Percentiles rank a stretch among this genome's conserved stretches.
Conservation (phyloP, 1,140 invertebrate genomes). For the Papilio glaucus region DNA sequence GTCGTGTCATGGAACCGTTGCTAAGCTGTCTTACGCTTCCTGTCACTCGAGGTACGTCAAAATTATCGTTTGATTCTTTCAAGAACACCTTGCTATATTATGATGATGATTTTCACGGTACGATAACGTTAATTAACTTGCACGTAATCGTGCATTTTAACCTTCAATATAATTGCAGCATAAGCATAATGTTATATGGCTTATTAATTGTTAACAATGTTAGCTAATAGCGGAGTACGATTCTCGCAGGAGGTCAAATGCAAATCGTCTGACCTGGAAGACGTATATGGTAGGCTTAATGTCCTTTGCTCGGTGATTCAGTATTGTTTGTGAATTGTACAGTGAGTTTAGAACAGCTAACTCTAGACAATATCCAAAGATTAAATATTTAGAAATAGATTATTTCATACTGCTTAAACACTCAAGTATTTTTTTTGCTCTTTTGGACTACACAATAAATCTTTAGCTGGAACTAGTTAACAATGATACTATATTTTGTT, state of each 20-base stretch:
- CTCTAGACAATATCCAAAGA: background rate
- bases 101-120: conserved; percentile 9
- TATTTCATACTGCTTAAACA: background rate
- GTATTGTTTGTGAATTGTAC: conserved; percentile 31
- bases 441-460: background rate
- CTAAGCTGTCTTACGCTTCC: background rate
- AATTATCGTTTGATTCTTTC: conserved; percentile 17
- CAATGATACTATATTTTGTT: background rate
- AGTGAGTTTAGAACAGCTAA: background rate
- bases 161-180: conserved; percentile 37
- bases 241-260: conserved; percentile 29
- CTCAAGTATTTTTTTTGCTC: background rate
- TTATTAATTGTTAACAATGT: conserved; percentile 38
- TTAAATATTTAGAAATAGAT: background rate
- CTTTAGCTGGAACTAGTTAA: background rate
- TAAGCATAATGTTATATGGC: conserved; percentile 31
- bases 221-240: conserved; percentile 22
- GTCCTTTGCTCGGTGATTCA: conserved; percentile 31
- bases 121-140: conserved; percentile 32
- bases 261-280: conserved; percentile 34
- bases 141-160: conserved; percentile 28
- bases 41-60: conserved; percentile 28
- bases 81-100: conserved; percentile 15
- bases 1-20: conserved; percentile 31
- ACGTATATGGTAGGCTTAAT: conserved; percentile 35